Evolutionary conservation across 2,888 invertebrate species (phyloP), one percentile per base, ranked within the genome.

Genomic region (Asteroscopus sphinx): DNA sequence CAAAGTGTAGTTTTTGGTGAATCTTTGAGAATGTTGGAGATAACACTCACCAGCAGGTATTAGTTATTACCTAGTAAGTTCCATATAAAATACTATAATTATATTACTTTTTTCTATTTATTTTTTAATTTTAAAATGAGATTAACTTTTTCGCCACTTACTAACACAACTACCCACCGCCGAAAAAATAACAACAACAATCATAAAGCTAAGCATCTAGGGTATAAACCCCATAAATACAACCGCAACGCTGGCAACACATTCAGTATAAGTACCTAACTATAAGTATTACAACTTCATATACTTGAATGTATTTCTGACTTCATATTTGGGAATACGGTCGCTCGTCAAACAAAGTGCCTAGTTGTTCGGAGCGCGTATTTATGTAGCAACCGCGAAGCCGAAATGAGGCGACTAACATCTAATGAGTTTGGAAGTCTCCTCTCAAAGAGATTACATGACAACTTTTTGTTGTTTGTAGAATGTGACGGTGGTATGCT

Each of bases 391-490:
- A 66, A 76, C 76, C 75, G 75, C 77, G 63, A 48, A 69, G 54
- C 68, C 28, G 44, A 68, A 63, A 53, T 0, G 59, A 71, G 74
- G 70, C 79, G 76, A 73, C 58, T 67, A 73, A 66, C 74, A 64
- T 68, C 76, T 87, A 87, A 87, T 86, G 86, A 87, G 88, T 86
- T 86, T 63, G 69, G 67, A 69, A 76, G 77, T 80, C 77, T 65
- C 66, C 70, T 74, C 67, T 70, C 77, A 79, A 76, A 74, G 65
- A 76, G 77, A 80, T 83, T 79, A 80, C 59, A 60, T 45, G 68
- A 62, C 37, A 74, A 76, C 73, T 77, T 81, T 77, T 79, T 70
- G 73, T 73, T 67, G 60, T 42, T 45, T 55, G 60, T 58, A 47
- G 39, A 39, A 36, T 48, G 21, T 39, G 28, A 41, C 41, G 25